These are phyloP conservation scores for Nasonovia ribisnigri DNA, from an alignment of 2,888 invertebrate species.

Conservation along the genomic window DNA sequence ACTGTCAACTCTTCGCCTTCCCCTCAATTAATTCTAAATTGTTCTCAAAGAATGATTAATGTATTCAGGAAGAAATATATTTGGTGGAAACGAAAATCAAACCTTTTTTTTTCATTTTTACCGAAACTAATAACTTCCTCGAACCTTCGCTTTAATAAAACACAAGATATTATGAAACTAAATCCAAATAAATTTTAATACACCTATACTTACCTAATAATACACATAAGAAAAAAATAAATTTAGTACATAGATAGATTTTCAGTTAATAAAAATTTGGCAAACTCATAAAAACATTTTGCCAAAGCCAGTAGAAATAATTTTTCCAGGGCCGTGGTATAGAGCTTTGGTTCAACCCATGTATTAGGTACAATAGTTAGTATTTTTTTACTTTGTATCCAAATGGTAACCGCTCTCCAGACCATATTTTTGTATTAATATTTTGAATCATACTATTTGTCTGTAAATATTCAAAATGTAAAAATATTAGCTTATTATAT, in stretches of 20 bases:
- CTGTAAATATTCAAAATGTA: not conserved
- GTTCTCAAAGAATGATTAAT: too few relatives aligned
- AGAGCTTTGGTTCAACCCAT: not conserved
- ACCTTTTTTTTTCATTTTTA: too few relatives aligned
- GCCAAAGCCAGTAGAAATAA: not conserved
- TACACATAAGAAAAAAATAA: too few relatives aligned
- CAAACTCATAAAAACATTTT: not conserved
- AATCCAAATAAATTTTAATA: too few relatives aligned
- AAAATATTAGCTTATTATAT: not conserved
- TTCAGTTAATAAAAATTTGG: not conserved
- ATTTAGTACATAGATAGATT: not conserved
- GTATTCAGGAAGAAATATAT: too few relatives aligned
- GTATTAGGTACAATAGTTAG: not conserved
- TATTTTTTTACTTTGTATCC: not conserved
- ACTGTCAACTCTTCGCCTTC: too few relatives aligned
- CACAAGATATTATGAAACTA: too few relatives aligned
- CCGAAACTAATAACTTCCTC: too few relatives aligned
- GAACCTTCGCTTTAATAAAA: too few relatives aligned
- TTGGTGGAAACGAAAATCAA: too few relatives aligned
- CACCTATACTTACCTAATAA: too few relatives aligned
- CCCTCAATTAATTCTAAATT: too few relatives aligned
- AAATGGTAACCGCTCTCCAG: not conserved
- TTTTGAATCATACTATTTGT: not conserved
- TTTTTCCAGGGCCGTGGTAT: not conserved
- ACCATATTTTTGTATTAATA: not conserved